Evolutionary conservation across 2,113 vertebrate species (phyloP).

Genomic region (Entomyzon cyanotis): DNA sequence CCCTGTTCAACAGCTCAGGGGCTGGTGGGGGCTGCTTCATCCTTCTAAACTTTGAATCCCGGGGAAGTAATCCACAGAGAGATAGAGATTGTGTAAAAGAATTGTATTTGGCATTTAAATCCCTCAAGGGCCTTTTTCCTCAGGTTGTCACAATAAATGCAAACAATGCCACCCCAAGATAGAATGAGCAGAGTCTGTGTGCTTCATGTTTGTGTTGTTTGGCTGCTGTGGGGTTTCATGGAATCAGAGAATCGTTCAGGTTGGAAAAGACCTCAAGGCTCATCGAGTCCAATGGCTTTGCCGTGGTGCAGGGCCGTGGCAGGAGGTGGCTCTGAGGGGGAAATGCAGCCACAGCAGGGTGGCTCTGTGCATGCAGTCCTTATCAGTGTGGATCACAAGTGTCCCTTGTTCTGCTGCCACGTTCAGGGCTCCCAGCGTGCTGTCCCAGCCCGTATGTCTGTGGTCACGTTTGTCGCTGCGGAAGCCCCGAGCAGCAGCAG

Average conservation of each 20-base stretch:
- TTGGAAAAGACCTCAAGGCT: background rate
- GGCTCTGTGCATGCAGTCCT: background rate
- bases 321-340: background rate
- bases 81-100: background rate
- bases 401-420: background rate
- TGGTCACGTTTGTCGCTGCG: rapidly evolving
- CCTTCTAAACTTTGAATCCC: background rate
- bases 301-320: background rate
- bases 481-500: background rate
- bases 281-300: rapidly evolving
- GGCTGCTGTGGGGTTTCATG: background rate
- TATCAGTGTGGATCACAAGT: background rate
- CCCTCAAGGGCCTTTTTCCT: background rate
- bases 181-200: background rate
- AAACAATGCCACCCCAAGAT: background rate
- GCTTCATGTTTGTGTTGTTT: background rate
- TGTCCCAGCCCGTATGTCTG: background rate
- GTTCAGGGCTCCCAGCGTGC: background rate
- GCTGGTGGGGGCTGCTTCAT: background rate
- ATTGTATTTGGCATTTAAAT: background rate
- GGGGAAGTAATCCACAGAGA: background rate
- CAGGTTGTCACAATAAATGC: background rate
- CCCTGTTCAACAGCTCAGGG: background rate
- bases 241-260: background rate
- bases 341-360: background rate